Evolutionary conservation across 2,888 invertebrate species (phyloP), one percentile per base, ranked within the genome.

Genomic region (Arge pagana): DNA sequence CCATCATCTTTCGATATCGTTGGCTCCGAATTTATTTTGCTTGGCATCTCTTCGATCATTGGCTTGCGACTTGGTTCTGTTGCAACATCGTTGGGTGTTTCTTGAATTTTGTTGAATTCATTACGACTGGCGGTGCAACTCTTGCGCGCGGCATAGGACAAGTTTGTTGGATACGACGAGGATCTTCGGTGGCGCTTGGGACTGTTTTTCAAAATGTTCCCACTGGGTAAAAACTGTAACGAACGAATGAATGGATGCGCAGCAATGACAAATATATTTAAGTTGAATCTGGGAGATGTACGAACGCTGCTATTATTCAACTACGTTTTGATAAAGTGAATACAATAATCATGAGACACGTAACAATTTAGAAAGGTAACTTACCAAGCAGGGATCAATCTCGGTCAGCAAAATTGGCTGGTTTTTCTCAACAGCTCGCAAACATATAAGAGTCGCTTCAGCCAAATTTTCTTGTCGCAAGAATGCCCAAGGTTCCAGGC

Each of bases 381-480:
- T 72, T 66, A 79, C 79, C 68, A 85, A 77, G 55, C 78, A 76
- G 2, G 82, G 80, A 68, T 85, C 82, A 48, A 87, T 83, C 72
- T 86, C 85, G 7, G 83, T 81, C 26, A 87, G 75, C 37, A 86
- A 67, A 52, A 81, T 80, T 18, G 81, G 80, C 63, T 85, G 84
- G 67, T 84, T 83, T 42, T 82, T 76, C 72, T 87, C 86, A 1
- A 86, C 80, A 16, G 86, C 85, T 60, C 81, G 79, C 35, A 87
- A 74, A 63, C 85, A 86, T 28, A 85, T 81, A 31, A 86, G 75
- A 2, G 83, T 77, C 2, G 85, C 83, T 62, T 84, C 84, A 10
- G 83, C 80, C 68, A 84, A 83, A 52, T 78, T 76, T 58, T 81
- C 79, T 65, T 84, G 83, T 39, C 83, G 79, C 50, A 87, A 70